phyloP scores from a whole-genome alignment of 2,888 invertebrate genomes.

The Ceriagrion tenellum region DNA sequence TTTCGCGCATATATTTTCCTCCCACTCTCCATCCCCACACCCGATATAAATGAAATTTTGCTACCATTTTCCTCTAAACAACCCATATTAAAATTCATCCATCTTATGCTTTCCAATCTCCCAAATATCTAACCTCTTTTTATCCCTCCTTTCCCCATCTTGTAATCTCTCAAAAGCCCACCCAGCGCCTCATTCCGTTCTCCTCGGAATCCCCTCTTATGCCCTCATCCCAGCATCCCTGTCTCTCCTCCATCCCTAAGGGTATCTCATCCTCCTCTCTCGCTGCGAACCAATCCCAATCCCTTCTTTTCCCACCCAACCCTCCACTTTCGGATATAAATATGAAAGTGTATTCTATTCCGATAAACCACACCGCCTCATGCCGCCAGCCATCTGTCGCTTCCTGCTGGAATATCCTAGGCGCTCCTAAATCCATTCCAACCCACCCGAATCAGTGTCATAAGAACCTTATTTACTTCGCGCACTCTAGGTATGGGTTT shows the following conservation, averaged over 20 bases:
- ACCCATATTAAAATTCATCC: constrained; percentile 43
- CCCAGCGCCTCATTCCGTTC: background rate
- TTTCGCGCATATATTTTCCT: background rate
- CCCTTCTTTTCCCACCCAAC: background rate
- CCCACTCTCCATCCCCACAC: background rate
- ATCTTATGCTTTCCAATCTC: constrained; percentile 29
- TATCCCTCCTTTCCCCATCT: background rate
- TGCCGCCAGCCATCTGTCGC: constrained; percentile 32
- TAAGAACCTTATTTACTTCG: background rate
- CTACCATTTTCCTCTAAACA: constrained; percentile 24
- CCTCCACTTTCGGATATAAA: background rate
- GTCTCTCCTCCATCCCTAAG: background rate
- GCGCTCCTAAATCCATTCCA: background rate
- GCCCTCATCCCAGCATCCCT: too few relatives aligned
- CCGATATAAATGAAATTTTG: background rate
- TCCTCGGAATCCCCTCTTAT: background rate
- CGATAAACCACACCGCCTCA: background rate
- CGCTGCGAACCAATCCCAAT: background rate
- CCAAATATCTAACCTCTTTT: constrained; percentile 5
- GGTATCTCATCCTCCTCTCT: background rate
- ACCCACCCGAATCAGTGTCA: background rate
- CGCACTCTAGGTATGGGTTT: background rate
- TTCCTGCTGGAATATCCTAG: background rate
- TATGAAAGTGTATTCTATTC: constrained; percentile 19
- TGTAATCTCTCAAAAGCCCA: background rate